A percentile compares a stretch with the other conserved stretches of the same genome.
Conservation (phyloP, 1,140 invertebrate genomes). For the Pygmarrhopalites habei region DNA sequence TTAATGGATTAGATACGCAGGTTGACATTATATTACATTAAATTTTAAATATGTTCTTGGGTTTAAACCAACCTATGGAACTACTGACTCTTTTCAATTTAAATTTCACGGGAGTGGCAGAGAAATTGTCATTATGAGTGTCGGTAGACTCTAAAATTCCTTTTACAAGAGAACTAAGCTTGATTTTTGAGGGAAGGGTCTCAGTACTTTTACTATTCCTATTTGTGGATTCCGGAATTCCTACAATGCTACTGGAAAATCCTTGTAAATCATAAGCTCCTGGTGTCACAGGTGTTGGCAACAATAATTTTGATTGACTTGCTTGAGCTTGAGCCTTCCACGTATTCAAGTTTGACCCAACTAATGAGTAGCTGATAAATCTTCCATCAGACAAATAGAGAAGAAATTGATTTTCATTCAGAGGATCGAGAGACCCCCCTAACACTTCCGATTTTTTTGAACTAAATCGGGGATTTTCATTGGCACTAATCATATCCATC, state of each 20-base stretch:
- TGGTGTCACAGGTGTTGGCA: constrained; percentile 3
- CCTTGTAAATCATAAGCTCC: not conserved
- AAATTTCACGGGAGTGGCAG: constrained; percentile 18
- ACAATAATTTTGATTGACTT: not conserved
- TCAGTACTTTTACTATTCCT: too few species aligned
- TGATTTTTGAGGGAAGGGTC: not conserved
- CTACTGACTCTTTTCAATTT: constrained; percentile 25
- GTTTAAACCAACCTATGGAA: too few species aligned
- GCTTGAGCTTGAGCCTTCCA: not conserved
- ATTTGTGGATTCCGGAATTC: too few species aligned
- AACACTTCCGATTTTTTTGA: constrained; percentile 35
- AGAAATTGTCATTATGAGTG: constrained; percentile 10
- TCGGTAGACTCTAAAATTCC: constrained; percentile 22
- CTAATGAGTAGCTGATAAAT: constrained; percentile 19
- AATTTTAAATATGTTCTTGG: too few species aligned
- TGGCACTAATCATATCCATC: constrained; percentile 26
- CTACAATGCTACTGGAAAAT: too few species aligned
- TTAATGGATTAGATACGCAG: too few species aligned
- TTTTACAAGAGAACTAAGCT: not conserved
- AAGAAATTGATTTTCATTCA: constrained; percentile 22
- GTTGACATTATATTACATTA: too few species aligned
- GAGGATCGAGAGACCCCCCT: constrained; percentile 16
- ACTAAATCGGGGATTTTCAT: constrained; percentile 29
- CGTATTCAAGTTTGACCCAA: not conserved
- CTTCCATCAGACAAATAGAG: constrained; percentile 33